phyloP scores from a whole-genome alignment of 2,888 invertebrate genomes.

The Cerceris ruficornis region DNA sequence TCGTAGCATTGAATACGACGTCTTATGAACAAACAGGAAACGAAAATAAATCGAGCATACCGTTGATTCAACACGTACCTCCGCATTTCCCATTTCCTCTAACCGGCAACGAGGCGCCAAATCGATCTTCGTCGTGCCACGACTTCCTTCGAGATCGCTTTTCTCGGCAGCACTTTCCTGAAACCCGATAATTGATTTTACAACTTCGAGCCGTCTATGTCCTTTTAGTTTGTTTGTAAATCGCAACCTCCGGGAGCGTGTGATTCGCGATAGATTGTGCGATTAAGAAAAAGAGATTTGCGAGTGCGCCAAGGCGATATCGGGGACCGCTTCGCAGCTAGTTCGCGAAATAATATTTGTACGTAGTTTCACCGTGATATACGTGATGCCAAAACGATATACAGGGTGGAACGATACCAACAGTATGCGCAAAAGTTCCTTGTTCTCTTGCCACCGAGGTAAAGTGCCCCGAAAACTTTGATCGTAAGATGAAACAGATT shows the following conservation, averaged over 20 bases:
- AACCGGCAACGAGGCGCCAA: constrained; percentile 6
- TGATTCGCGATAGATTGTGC: constrained; percentile 5
- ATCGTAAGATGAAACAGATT: too few species aligned
- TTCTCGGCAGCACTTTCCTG: constrained; percentile 10
- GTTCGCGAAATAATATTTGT: constrained; percentile 56
- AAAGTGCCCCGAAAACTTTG: too few species aligned
- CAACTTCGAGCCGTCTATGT: constrained; percentile 41
- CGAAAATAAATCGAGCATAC: neutral
- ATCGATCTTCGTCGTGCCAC: constrained; percentile 50
- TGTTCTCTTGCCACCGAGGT: too few species aligned
- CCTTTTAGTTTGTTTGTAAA: constrained; percentile 42
- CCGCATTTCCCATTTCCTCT: neutral
- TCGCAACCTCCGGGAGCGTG: constrained; percentile 15
- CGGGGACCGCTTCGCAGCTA: constrained; percentile 20
- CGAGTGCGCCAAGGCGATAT: constrained; percentile 23
- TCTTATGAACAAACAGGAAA: neutral
- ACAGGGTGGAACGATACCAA: neutral
- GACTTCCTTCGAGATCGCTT: constrained; percentile 46
- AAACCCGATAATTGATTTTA: constrained; percentile 60
- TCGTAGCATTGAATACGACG: neutral
- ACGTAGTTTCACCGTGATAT: constrained; percentile 39
- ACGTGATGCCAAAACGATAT: constrained; percentile 26
- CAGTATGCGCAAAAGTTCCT: too few species aligned
- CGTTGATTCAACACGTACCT: neutral
- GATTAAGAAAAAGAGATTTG: constrained; percentile 14